Percentiles rank a stretch among this genome's conserved stretches.
Conservation (phyloP, 2,113 vertebrate genomes). For the Lates calcarifer region DNA sequence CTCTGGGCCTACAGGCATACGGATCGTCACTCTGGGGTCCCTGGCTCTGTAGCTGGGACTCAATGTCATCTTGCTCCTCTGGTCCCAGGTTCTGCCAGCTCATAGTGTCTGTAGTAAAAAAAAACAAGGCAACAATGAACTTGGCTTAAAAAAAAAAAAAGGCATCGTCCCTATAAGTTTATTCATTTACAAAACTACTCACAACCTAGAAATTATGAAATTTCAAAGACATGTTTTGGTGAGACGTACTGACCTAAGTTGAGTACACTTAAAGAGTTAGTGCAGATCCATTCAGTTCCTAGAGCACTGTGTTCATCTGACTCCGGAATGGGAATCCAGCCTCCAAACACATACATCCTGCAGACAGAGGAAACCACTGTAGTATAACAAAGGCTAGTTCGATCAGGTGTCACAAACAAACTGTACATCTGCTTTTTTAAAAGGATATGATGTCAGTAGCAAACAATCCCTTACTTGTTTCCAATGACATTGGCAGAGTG, state of each 20-base stretch:
- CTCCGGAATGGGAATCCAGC: conserved; percentile 92
- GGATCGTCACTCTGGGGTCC: conserved; percentile 88
- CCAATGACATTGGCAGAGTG: conserved; percentile 95
- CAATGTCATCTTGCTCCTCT: conserved; percentile 85
- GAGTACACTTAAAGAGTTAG: conserved; percentile 90
- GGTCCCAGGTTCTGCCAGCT: conserved; percentile 89
- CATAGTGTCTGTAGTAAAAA: conserved; percentile 86
- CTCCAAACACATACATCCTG: conserved; percentile 98
- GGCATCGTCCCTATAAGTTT: no score
- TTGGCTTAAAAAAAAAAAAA: no score
- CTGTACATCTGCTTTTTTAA: background rate
- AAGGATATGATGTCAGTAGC: background rate
- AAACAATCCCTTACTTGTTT: conserved; percentile 89
- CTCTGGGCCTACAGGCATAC: conserved; percentile 86
- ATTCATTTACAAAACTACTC: background rate
- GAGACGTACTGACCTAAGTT: conserved; percentile 89
- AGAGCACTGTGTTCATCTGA: conserved; percentile 79
- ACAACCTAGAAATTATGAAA: background rate
- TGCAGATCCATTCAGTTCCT: conserved; percentile 94
- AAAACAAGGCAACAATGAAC: conserved; percentile 8
- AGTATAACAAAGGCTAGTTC: background rate
- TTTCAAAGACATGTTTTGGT: background rate
- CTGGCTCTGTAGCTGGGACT: conserved; percentile 81
- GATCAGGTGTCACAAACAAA: background rate
- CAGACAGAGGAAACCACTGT: conserved; percentile 51